A percentile compares a stretch with the other conserved stretches of the same genome.
Conservation (phyloP, 2,797 vertebrate genomes). For the Acrossocheilus fasciatus region DNA sequence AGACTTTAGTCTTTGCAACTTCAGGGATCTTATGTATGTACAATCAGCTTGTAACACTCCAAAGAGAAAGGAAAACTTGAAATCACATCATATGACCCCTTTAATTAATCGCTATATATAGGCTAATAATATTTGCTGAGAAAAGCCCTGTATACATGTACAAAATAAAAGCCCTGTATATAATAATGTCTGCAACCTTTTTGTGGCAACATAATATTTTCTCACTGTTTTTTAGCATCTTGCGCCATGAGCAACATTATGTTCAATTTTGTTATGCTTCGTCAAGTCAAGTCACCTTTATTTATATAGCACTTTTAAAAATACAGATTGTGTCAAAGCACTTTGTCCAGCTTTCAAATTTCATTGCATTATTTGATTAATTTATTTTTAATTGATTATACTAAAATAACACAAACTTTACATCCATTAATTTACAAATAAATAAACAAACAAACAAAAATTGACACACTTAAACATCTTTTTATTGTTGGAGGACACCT, state of each 20-base stretch:
- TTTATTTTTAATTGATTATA: background rate
- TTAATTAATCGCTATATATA: background rate
- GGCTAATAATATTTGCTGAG: background rate
- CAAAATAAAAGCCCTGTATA: background rate
- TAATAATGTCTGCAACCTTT: background rate
- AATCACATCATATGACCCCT: too few relatives aligned
- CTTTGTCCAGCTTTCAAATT: background rate
- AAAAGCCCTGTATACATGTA: background rate
- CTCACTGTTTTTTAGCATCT: background rate
- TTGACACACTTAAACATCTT: background rate
- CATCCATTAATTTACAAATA: background rate
- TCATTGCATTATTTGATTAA: rapidly evolving
- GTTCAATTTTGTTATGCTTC: background rate
- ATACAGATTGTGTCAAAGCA: too few relatives aligned
- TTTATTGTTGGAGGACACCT: background rate
- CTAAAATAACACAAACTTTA: background rate
- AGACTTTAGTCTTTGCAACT: too few relatives aligned
- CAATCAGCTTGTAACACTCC: too few relatives aligned
- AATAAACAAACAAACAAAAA: background rate
- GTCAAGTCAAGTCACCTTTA: too few relatives aligned
- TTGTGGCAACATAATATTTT: background rate
- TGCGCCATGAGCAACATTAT: background rate
- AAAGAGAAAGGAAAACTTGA: too few relatives aligned
- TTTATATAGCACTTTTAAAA: too few relatives aligned
- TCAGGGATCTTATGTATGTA: too few relatives aligned